Base-by-base conservation (phyloP, 2,797 vertebrate genomes). In the Carapus acus region DNA sequence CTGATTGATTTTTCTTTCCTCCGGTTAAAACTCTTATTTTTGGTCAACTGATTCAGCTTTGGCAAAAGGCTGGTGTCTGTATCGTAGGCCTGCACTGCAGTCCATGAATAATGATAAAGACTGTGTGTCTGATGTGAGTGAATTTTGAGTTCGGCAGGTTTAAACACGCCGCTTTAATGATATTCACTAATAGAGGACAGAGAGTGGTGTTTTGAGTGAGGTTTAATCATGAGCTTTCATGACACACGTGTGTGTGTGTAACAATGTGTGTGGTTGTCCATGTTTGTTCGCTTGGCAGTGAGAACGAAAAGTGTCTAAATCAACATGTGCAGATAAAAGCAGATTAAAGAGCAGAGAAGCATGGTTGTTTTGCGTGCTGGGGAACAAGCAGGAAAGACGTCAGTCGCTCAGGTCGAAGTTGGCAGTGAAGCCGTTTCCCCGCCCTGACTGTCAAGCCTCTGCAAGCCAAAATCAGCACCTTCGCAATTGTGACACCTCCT, bases 1-100 rank as follows among this genome's bases (percentile, higher is more conserved):
- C 31, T 70, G 67, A 76, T 63, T 58, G 61, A 70, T n/a, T 75
- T 45, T 21, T 9, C 49, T 54, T 46, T 60, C 54, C 49, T 18
- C 19, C 43, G 58, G 48, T 49, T 8, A 47, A 79, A 73, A 55
- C 63, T 68, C 65, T 59, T 64, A 71, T 73, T 69, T 48, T 9
- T 65, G 62, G 68, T 43, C 20, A 20, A 58, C 76, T 24, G 39
- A 15, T 68, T 57, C 70, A 24, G 18, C 38, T 16, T 15, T 46
- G 45, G 54, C 24, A 27, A 60, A 63, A 65, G 66, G 53, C 46
- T 58, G 57, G 22, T 49, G 53, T 69, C 46, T 73, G 53, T 54
- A 63, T 60, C 16, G 20, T 46, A 33, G 22, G 20, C 31, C 61
- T 27, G 50, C 51, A 40, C 45, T 43, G 45, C 47, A 8, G 58